Percentiles rank a stretch among this genome's conserved stretches.
These are phyloP conservation scores for Leucophora obtusa DNA, from an alignment of 2,888 invertebrate genomes.

Conservation along the genomic window DNA sequence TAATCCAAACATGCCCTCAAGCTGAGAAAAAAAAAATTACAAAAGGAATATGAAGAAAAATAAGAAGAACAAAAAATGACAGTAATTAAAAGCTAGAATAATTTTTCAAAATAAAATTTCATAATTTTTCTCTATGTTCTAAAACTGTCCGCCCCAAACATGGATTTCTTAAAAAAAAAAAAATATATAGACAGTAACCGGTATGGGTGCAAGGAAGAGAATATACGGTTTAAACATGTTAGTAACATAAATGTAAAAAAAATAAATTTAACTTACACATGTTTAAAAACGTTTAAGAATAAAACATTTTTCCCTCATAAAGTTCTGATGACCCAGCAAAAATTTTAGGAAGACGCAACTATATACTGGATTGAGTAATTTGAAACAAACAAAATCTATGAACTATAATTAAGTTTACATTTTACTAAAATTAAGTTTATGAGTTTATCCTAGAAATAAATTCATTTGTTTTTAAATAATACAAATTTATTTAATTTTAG, in stretches of 20 bases:
- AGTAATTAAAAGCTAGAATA: slow-evolving; percentile 22
- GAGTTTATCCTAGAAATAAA: too few relatives aligned
- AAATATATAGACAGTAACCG: background rate
- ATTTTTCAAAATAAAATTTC: background rate
- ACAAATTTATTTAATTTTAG: too few relatives aligned
- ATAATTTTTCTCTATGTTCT: slow-evolving; percentile 5
- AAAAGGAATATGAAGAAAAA: background rate
- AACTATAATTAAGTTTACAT: too few relatives aligned
- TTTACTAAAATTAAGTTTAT: too few relatives aligned
- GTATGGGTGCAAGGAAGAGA: background rate
- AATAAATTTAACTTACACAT: background rate
- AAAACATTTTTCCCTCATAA: background rate
- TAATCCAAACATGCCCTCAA: slow-evolving; percentile 3
- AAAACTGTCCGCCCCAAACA: slow-evolving; percentile 29
- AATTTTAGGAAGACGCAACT: background rate
- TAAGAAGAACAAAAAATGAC: background rate
- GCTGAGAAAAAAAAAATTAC: background rate
- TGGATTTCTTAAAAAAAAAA: slow-evolving; percentile 1
- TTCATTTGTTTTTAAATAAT: too few relatives aligned
- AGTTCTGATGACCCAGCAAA: background rate
- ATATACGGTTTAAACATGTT: too few relatives aligned
- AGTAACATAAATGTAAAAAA: background rate
- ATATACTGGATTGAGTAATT: too few relatives aligned
- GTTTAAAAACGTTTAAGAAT: background rate
- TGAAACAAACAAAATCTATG: too few relatives aligned